These are phyloP conservation scores for Drosophila hawaiiensis DNA, from an alignment of 2,888 invertebrate genomes.

Conservation along the genomic window DNA sequence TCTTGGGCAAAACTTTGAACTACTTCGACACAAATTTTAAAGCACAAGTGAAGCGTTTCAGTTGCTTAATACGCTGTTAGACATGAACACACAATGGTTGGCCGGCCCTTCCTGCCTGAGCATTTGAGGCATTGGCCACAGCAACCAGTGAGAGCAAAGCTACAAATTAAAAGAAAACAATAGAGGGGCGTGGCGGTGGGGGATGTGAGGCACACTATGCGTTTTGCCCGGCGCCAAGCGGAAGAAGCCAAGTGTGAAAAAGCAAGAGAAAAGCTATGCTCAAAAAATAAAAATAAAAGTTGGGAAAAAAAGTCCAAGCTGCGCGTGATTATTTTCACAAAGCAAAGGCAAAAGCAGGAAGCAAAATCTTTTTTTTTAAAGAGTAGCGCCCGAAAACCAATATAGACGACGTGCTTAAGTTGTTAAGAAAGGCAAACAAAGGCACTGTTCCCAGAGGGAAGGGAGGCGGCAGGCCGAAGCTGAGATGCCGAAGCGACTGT, in stretches of 20 bases:
- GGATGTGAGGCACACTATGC: constrained; percentile 8
- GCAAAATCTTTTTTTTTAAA: constrained; percentile 59
- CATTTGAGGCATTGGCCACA: constrained; percentile 34
- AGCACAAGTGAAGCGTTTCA: constrained; percentile 19
- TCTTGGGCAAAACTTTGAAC: constrained; percentile 1
- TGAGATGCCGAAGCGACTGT: constrained; percentile 25
- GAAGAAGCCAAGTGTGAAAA: constrained; percentile 79
- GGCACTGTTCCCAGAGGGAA: constrained; percentile 22
- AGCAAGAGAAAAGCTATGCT: constrained; percentile 65
- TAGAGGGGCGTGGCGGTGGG: constrained; percentile 20
- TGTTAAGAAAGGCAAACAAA: constrained; percentile 80
- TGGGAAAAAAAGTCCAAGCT: constrained; percentile 56
- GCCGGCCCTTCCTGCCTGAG: constrained; percentile 14
- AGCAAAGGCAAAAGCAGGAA: constrained; percentile 70
- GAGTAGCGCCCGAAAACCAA: constrained; percentile 74
- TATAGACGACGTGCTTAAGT: constrained; percentile 80
- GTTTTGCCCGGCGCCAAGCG: constrained; percentile 53
- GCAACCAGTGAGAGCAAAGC: constrained; percentile 27
- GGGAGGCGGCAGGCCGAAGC: background rate
- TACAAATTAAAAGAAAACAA: constrained; percentile 80
- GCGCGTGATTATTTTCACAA: constrained; percentile 79
- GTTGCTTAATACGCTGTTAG: constrained; percentile 39
- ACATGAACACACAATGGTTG: constrained; percentile 31
- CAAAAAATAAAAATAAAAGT: constrained; percentile 13
- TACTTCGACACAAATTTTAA: constrained; percentile 11